Conservation (phyloP, 2,797 vertebrate genomes). For the Protosalanx chinensis region DNA sequence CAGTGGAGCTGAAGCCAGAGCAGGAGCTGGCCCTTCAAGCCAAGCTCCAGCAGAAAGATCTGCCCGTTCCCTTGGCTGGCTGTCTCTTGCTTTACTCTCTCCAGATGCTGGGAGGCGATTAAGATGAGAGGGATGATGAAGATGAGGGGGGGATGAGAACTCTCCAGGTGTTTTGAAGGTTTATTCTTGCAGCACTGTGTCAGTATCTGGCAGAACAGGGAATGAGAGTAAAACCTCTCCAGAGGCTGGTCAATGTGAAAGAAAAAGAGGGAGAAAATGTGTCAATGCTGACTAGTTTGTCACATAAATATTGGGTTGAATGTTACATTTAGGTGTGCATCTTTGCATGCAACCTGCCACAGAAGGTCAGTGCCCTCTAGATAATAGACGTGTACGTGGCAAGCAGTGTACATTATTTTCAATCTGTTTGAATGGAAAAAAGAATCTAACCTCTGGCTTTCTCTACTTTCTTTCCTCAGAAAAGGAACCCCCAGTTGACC, state of each 20-base stretch:
- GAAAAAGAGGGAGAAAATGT: constrained; percentile 29
- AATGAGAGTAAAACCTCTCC: neutral
- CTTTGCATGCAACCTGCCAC: constrained; percentile 5
- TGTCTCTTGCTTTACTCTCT: constrained; percentile 7
- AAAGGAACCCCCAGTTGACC: constrained; percentile 30
- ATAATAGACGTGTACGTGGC: neutral
- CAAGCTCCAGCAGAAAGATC: constrained; percentile 32
- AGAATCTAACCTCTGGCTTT: constrained; percentile 26
- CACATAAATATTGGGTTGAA: constrained; percentile 30
- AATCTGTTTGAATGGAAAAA: neutral
- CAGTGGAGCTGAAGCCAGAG: constrained; percentile 43
- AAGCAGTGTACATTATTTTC: neutral
- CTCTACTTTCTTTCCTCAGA: constrained; percentile 61
- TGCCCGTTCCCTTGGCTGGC: constrained; percentile 27
- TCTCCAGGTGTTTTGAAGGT: constrained; percentile 20
- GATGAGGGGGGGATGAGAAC: constrained; percentile 28
- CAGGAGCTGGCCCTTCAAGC: constrained; percentile 33
- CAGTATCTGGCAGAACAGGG: constrained; percentile 26
- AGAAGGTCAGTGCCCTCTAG: neutral
- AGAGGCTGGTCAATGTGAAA: constrained; percentile 19
- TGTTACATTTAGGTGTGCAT: constrained; percentile 10
- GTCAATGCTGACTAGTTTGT: constrained; percentile 18
- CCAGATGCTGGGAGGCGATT: constrained; percentile 39
- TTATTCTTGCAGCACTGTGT: constrained; percentile 27
- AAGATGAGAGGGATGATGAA: neutral